Evolutionary conservation across 2,888 invertebrate species (phyloP).

Genomic region (Caenorhabditis sulstoni): DNA sequence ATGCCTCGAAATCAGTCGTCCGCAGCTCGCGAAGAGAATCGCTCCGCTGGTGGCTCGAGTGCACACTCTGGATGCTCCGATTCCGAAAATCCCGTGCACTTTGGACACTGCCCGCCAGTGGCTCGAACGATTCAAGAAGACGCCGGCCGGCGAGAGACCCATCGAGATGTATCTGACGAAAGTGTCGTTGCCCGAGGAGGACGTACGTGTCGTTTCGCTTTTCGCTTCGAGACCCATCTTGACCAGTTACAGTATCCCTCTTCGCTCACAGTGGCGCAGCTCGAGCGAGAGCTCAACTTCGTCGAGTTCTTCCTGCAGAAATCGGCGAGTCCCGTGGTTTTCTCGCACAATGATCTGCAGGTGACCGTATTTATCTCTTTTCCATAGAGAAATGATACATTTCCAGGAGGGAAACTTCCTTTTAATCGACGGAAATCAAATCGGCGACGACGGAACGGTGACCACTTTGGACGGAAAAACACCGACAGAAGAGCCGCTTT

Average conservation of each 20-base stretch:
- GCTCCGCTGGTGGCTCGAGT: slow-evolving; percentile 94
- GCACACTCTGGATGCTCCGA: slow-evolving; percentile 90
- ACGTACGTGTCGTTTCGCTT: slow-evolving; percentile 41
- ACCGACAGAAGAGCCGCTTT: slow-evolving; percentile 59
- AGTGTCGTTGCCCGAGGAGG: slow-evolving; percentile 61
- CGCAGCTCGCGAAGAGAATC: slow-evolving; percentile 81
- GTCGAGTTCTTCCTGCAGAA: slow-evolving; percentile 67
- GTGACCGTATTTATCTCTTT: slow-evolving; percentile 26
- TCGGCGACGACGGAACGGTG: slow-evolving; percentile 63
- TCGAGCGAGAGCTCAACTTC: slow-evolving; percentile 69
- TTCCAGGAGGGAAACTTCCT: slow-evolving; percentile 71
- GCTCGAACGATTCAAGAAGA: slow-evolving; percentile 60
- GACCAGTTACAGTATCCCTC: slow-evolving; percentile 65
- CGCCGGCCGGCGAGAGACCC: slow-evolving; percentile 56
- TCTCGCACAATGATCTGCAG: slow-evolving; percentile 81
- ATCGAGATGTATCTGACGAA: slow-evolving; percentile 62
- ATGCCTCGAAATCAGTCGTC: slow-evolving; percentile 88
- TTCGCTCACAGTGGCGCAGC: slow-evolving; percentile 62
- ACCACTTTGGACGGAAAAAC: slow-evolving; percentile 47
- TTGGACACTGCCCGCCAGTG: slow-evolving; percentile 89
- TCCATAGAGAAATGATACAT: neutral
- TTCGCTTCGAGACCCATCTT: neutral
- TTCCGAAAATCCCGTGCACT: slow-evolving; percentile 95
- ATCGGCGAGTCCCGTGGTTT: slow-evolving; percentile 84
- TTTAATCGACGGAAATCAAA: slow-evolving; percentile 61